Evolutionary conservation across 2,797 vertebrate genomes (phyloP), one percentile per base, ranked within the genome.

Genomic region (Leuciscus waleckii): DNA sequence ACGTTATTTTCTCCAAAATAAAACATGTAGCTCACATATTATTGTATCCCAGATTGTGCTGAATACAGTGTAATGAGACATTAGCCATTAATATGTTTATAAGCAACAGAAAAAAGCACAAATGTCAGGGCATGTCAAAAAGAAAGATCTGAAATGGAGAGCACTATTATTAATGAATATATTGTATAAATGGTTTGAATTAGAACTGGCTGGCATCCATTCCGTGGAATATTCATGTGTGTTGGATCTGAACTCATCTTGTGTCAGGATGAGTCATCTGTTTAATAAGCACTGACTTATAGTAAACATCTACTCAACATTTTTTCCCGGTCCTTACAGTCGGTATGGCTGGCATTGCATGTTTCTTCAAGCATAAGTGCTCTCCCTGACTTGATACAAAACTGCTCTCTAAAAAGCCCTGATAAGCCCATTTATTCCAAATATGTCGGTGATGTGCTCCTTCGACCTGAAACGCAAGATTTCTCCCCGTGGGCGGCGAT

Each of bases 391-490:
- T 61, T 51, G 43, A 82, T 39, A 71, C 35, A 82, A 19, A 71
- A 54, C 63, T 21, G 56, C 46, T 82, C 82, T 29, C 43, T 56
- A 79, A 88, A 85, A 73, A 1, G 26, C 67, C 29, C 43, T 32
- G 73, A 82, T 77, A 70, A 77, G 73, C 49, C 39, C 67, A 78
- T 86, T 86, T 86, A 78, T 70, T 70, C 70, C 41, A 82, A 61
- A 82, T 63, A 78, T 82, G 49, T 75, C 29, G 0, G 51, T 41
- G 23, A 54, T 43, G 80, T 51, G 67, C 37, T 78, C 32, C 80
- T 51, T 83, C 26, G 16, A 82, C 80, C 74, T 56, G 23, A 85
- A 73, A 82, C 14, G 68, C 39, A 19, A 67, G 67, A 73, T 74
- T 67, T 74, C 61, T 69, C 86, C 74, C 78, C 1, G 29, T 68